phyloP scores from a whole-genome alignment of 2,888 invertebrate species.

The Proisotoma minuta region DNA sequence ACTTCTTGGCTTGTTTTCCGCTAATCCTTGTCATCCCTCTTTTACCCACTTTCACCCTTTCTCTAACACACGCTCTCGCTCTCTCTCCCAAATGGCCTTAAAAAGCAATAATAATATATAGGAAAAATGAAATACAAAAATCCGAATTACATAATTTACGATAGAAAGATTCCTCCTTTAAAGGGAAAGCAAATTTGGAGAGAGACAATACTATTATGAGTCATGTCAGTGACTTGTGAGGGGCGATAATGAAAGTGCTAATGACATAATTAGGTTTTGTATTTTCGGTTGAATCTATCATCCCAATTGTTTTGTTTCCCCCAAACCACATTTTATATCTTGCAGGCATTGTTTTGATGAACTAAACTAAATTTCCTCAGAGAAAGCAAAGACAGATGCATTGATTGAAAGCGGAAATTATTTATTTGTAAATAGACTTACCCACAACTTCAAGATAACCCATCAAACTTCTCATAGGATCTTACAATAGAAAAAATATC shows the following conservation, averaged over 20 bases:
- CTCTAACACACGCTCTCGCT: not conserved
- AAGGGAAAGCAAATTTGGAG: no score
- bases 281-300: not conserved
- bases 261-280: constrained; percentile 14
- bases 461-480: constrained; percentile 82
- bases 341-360: not conserved
- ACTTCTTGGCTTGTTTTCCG: not conserved
- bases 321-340: not conserved
- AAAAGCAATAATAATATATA: no score
- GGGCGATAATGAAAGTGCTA: not conserved
- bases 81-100: not conserved
- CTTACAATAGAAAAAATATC: not conserved
- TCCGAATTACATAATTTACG: no score
- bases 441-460: constrained; percentile 88
- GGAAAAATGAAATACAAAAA: no score
- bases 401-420: not conserved
- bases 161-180: no score
- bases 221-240: no score
- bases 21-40: constrained; percentile 7
- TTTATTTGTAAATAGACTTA: constrained; percentile 54
- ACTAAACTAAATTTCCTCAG: not conserved
- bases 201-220: no score
- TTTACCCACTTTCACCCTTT: not conserved
- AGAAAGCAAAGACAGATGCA: not conserved
- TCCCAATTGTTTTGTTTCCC: not conserved